A percentile compares a stretch with the other conserved stretches of the same genome.
Evolutionary conservation across 2,797 vertebrate species (phyloP).

Genomic region (Pangasius djambal): DNA sequence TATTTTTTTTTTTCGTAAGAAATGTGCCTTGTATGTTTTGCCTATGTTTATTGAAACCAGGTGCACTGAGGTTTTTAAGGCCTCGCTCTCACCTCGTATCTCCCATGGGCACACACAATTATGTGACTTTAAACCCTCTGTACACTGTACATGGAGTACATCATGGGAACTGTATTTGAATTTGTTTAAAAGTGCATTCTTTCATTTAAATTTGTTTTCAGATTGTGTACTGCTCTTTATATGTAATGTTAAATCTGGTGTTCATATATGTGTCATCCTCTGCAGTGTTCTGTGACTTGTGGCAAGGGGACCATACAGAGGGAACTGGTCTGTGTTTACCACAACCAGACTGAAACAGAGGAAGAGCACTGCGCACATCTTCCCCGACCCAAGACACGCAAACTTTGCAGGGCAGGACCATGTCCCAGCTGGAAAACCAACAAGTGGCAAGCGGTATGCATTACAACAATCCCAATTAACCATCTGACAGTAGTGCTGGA

Average conservation of each 20-base stretch:
- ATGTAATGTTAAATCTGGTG: constrained; percentile 28
- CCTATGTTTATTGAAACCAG: constrained; percentile 67
- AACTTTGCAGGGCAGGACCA: constrained; percentile 81
- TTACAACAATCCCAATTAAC: constrained; percentile 20
- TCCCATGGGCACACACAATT: constrained; percentile 40
- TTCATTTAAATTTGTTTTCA: background rate
- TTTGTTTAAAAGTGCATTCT: background rate
- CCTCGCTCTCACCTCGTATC: constrained; percentile 9
- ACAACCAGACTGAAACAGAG: constrained; percentile 76
- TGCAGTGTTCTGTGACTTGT: constrained; percentile 92
- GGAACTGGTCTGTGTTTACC: constrained; percentile 81
- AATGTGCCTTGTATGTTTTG: constrained; percentile 19
- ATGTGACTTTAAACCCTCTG: constrained; percentile 57
- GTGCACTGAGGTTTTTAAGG: constrained; percentile 7
- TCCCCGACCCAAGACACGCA: constrained; percentile 79
- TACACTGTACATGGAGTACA: constrained; percentile 60
- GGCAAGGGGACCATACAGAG: constrained; percentile 88
- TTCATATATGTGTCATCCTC: constrained; percentile 34
- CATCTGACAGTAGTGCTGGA: background rate
- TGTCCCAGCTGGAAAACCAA: constrained; percentile 90
- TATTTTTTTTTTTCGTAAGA: constrained; percentile 23
- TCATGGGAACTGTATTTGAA: background rate
- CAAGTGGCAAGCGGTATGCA: constrained; percentile 86
- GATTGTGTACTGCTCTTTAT: background rate
- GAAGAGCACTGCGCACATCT: constrained; percentile 82